Base-by-base conservation (phyloP, 2,113 vertebrate species). In the Platanista minor region DNA sequence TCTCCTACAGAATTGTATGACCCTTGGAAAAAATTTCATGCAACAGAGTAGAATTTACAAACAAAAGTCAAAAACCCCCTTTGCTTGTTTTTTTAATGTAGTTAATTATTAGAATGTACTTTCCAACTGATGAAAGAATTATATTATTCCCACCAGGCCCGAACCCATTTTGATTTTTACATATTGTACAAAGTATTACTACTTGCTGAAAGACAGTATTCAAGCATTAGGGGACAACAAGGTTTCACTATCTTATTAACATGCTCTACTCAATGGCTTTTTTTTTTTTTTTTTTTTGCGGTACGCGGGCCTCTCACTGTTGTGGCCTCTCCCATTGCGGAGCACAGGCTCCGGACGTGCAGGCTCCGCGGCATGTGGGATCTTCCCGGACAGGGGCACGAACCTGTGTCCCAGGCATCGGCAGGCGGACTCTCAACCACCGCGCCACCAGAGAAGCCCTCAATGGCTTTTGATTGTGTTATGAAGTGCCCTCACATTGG, bases 101-200 rank as follows among this genome's bases (percentile, higher is more conserved):
- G 52, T 66, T 91, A 94, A 98, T 97, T 94, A 97, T 71, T 77
- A 4, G 49, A 71, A 69, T 80, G 62, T 0, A 3, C 67, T 98
- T 95, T 95, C 91, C 80, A 97, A n/a, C 46, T 52, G 78, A 85
- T 97, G 46, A 98, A 96, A 96, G 69, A 97, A 95, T 57, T 97
- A 20, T 20, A 96, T 92, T 85, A 74, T 5, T 1, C 91, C 66
- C 64, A 93, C 91, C 20, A 93, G 72, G 81, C 25, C 87, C 81
- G 89, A 93, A 39, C 27, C 67, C 12, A 3, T 0, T 1, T 0
- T 93, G 39, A 18, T n/a, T 97, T 95, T 92, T 54, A 91, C 18
- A 49, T 3, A 21, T 61, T 6, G 2, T 85, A 96, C 59, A 67
- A 92, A 29, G 13, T 66, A 97, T 80, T 71, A 82, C 21, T 84